These are phyloP conservation scores for Cynoglossus semilaevis DNA, from an alignment of 2,113 vertebrate species.

Conservation along the genomic window DNA sequence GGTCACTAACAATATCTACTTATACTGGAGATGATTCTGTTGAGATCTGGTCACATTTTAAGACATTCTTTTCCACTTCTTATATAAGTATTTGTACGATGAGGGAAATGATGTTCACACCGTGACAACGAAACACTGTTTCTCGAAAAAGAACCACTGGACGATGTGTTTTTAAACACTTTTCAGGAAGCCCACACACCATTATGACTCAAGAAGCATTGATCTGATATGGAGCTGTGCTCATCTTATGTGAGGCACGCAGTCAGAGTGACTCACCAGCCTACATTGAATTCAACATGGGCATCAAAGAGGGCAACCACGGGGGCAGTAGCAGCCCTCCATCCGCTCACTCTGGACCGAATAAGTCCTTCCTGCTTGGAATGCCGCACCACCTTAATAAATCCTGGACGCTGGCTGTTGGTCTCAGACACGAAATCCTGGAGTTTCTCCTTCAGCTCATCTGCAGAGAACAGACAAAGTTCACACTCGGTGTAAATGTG, in stretches of 20 bases:
- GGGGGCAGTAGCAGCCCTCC: conserved; percentile 88
- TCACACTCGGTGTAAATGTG: neutral
- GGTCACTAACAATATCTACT: too few species aligned
- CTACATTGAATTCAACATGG: conserved; percentile 93
- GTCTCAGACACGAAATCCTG: conserved; percentile 85
- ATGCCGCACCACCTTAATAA: conserved; percentile 93
- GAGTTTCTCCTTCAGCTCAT: conserved; percentile 92
- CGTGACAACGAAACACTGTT: too few species aligned
- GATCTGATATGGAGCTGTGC: conserved; percentile 16
- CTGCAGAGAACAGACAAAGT: conserved; percentile 67
- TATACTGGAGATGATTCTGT: too few species aligned
- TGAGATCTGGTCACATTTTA: neutral
- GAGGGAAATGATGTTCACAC: too few species aligned
- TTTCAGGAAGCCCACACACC: conserved; percentile 29
- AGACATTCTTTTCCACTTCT: too few species aligned
- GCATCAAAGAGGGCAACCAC: conserved; percentile 97
- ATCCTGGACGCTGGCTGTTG: conserved; percentile 84
- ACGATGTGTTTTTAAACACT: neutral
- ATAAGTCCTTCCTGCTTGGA: conserved; percentile 93
- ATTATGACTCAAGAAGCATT: conserved; percentile 25
- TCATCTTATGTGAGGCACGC: conserved; percentile 11
- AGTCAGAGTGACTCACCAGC: conserved; percentile 83
- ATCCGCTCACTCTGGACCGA: conserved; percentile 93
- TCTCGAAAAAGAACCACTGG: too few species aligned
- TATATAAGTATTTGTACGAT: too few species aligned